A percentile compares a stretch with the other conserved stretches of the same genome.
Conservation (phyloP, 2,113 vertebrate species). For the Casuarius casuarius region DNA sequence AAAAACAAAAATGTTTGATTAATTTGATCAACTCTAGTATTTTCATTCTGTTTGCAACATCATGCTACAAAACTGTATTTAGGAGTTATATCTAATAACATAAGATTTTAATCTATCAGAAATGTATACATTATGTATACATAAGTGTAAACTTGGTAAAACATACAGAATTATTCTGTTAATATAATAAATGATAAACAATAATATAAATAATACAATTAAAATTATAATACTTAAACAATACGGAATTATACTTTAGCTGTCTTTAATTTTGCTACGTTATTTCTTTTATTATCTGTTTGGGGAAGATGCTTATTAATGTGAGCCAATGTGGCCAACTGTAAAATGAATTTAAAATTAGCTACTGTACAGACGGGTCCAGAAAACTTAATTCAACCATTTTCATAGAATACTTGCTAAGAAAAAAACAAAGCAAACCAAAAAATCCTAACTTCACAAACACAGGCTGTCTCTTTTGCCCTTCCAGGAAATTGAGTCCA, state of each 20-base stretch:
- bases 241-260: background rate
- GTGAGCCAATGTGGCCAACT: background rate
- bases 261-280: background rate
- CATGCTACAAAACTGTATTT: background rate
- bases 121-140: background rate
- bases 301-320: background rate
- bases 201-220: background rate
- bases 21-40: background rate
- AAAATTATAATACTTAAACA: background rate
- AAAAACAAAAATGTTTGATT: rapidly evolving
- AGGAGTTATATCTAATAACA: background rate
- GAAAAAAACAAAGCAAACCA: background rate
- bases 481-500: background rate
- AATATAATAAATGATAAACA: background rate
- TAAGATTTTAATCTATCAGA: background rate
- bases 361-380: background rate
- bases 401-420: background rate
- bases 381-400: background rate
- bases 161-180: background rate
- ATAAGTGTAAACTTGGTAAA: background rate
- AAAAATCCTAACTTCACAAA: background rate
- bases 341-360: background rate
- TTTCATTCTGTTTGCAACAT: background rate
- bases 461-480: background rate
- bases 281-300: background rate